phyloP scores from a whole-genome alignment of 1,140 invertebrate species.

The Sarcophaga bullata region DNA sequence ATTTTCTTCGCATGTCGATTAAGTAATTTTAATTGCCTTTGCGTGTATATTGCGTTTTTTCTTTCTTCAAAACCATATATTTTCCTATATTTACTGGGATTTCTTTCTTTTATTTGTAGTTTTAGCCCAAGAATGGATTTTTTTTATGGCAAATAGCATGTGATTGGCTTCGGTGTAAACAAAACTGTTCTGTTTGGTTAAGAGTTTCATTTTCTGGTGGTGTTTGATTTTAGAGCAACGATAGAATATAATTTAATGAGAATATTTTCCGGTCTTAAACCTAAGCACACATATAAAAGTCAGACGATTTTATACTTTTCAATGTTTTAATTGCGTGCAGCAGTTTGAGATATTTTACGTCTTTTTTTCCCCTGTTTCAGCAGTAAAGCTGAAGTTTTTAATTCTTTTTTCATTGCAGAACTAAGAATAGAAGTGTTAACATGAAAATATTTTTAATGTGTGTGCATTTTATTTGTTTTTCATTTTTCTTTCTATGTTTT shows the following conservation, averaged over 20 bases:
- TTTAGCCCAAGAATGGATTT: slow-evolving; percentile 16
- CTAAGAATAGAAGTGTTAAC: slow-evolving; percentile 7
- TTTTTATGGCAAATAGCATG: slow-evolving; percentile 26
- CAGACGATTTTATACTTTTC: background rate
- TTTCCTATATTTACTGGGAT: background rate
- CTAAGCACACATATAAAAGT: background rate
- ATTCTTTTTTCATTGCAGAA: no score
- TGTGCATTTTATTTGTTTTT: background rate
- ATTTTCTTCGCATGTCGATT: slow-evolving; percentile 40
- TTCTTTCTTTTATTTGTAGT: slow-evolving; percentile 1
- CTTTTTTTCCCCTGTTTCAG: background rate
- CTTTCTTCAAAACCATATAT: no score
- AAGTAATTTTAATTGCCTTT: slow-evolving; percentile 44
- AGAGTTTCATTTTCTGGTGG: background rate
- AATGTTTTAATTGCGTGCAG: background rate
- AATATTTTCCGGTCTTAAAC: slow-evolving; percentile 1
- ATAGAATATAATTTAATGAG: slow-evolving; percentile 25
- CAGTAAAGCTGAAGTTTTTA: background rate
- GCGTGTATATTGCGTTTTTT: slow-evolving; percentile 41
- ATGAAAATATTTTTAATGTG: background rate
- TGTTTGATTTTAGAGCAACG: slow-evolving; percentile 31
- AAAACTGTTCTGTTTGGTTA: background rate
- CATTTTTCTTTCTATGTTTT: background rate
- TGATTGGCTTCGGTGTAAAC: slow-evolving; percentile 15
- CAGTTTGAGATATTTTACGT: background rate